Conservation (phyloP, 2,888 invertebrate genomes). For the Diabrotica balteata region DNA sequence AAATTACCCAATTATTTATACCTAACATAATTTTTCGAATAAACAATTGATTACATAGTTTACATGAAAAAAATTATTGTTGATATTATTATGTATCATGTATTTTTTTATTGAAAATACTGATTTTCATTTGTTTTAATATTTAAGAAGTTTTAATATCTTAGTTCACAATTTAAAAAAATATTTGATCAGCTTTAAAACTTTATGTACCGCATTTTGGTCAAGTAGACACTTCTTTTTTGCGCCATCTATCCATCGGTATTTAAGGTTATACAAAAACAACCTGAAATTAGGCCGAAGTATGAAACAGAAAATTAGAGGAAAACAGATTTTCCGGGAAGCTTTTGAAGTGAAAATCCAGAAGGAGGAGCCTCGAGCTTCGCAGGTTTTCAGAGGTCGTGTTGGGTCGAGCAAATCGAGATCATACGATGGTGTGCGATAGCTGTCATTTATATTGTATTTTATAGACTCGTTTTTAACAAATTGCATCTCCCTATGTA, state of each 20-base stretch:
- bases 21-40: too few species aligned
- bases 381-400: slow-evolving; percentile 14
- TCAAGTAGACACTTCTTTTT: too few species aligned
- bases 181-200: too few species aligned
- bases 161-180: too few species aligned
- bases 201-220: too few species aligned
- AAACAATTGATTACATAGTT: too few species aligned
- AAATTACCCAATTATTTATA: too few species aligned
- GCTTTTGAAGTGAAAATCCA: slow-evolving; percentile 17
- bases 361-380: slow-evolving; percentile 14
- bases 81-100: too few species aligned
- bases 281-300: neutral
- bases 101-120: too few species aligned
- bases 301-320: neutral
- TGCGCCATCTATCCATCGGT: slow-evolving; percentile 2
- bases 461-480: slow-evolving; percentile 39
- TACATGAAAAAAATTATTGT: too few species aligned
- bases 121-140: too few species aligned
- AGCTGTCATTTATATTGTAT: slow-evolving; percentile 55
- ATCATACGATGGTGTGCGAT: slow-evolving; percentile 45
- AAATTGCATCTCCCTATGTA: slow-evolving; percentile 52
- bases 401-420: slow-evolving; percentile 35
- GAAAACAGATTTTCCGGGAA: slow-evolving; percentile 16
- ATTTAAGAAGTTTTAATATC: too few species aligned
- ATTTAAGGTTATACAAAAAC: neutral